Percentiles rank a stretch among this genome's conserved stretches.
Evolutionary conservation across 2,888 invertebrate species (phyloP).

Genomic region (Mantis religiosa): DNA sequence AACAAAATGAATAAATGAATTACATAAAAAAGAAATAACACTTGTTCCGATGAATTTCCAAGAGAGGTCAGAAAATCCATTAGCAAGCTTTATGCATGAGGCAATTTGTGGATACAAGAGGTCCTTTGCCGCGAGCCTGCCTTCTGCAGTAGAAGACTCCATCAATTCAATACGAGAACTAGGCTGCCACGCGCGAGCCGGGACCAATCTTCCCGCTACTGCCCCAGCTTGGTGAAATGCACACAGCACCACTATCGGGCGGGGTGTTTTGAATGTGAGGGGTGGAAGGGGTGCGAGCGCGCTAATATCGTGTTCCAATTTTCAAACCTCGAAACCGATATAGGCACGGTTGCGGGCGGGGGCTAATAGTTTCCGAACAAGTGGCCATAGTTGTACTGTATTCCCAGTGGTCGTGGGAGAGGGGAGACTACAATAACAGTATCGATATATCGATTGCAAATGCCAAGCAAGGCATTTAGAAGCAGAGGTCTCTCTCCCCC

Average conservation of each 20-base stretch:
- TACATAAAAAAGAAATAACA: no score
- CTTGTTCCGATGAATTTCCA: no score
- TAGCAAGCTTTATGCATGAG: no score
- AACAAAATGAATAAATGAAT: no score
- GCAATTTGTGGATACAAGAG: no score
- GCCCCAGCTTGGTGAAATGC: slow-evolving; percentile 4
- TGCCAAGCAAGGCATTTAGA: neutral
- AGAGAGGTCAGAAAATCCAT: no score
- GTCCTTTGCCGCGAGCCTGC: neutral
- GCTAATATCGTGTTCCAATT: slow-evolving; percentile 23
- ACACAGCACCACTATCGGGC: neutral
- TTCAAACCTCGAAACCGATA: slow-evolving; percentile 13
- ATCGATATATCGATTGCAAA: slow-evolving; percentile 19
- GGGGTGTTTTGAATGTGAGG: neutral
- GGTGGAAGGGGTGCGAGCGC: neutral
- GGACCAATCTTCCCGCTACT: slow-evolving; percentile 18
- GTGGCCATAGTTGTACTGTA: slow-evolving; percentile 12
- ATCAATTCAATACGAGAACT: slow-evolving; percentile 7
- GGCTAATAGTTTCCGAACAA: slow-evolving; percentile 17
- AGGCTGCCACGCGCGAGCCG: neutral
- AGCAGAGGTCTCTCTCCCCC: neutral
- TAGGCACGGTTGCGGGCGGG: neutral
- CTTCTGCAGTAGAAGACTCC: neutral
- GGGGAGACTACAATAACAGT: slow-evolving; percentile 11
- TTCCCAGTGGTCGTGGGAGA: neutral